These are phyloP conservation scores for Anneissia japonica DNA, from an alignment of 35 echinoderm and acorn worm species.

Conservation along the genomic window DNA sequence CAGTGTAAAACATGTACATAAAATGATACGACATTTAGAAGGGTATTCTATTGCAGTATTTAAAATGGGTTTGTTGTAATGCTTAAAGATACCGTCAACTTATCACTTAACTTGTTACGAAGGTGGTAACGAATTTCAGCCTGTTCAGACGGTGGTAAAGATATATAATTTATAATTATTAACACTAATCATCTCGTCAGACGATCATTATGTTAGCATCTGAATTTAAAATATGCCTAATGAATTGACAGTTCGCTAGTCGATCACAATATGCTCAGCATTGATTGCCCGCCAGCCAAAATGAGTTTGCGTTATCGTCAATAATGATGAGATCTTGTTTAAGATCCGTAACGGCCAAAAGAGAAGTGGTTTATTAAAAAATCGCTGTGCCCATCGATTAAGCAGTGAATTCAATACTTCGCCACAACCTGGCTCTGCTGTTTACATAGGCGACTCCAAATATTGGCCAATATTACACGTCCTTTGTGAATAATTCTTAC, in stretches of 20 bases:
- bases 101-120: no score
- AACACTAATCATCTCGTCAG: no score
- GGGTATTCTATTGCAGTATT: no score
- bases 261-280: background rate
- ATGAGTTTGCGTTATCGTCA: background rate
- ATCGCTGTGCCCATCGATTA: background rate
- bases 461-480: background rate
- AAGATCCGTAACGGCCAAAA: background rate
- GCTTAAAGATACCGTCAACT: no score
- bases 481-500: background rate
- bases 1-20: no score
- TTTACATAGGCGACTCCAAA: background rate
- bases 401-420: background rate
- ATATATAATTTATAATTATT: no score
- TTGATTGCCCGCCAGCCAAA: background rate
- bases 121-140: no score
- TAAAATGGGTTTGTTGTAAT: no score
- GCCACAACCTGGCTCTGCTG: background rate
- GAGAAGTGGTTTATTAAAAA: background rate
- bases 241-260: background rate
- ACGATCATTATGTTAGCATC: background rate
- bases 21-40: no score
- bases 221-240: background rate
- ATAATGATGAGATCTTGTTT: background rate
- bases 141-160: no score